Conservation (phyloP, 2,888 invertebrate genomes). For the Zelleria hepariella region DNA sequence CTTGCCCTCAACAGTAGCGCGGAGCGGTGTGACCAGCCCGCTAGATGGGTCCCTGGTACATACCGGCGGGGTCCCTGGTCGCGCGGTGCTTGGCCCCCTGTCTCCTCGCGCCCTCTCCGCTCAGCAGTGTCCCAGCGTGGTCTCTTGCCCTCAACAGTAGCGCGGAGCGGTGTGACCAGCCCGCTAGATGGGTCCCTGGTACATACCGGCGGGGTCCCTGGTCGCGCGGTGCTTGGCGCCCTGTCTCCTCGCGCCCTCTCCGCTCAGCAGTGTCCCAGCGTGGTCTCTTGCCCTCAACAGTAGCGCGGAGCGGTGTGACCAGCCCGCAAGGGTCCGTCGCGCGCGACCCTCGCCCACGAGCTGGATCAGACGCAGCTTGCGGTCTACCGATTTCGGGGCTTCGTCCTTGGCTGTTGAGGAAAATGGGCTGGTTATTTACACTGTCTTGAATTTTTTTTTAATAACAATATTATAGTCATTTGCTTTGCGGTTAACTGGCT, state of each 20-base stretch:
- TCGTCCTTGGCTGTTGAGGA: conserved; percentile 64
- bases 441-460: no score
- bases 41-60: no score
- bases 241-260: conserved; percentile 40
- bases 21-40: no score
- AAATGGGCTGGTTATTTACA: no score
- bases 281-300: conserved; percentile 86
- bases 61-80: no score
- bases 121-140: conserved; percentile 79
- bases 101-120: neutral
- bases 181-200: no score
- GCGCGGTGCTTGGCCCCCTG: neutral
- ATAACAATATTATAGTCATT: no score
- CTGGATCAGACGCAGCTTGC: conserved; percentile 81
- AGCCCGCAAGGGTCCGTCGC: conserved; percentile 82
- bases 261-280: conserved; percentile 83
- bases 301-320: conserved; percentile 83
- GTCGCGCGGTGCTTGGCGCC: conserved; percentile 21
- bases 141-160: conserved; percentile 84
- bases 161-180: no score
- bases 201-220: conserved; percentile 12
- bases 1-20: no score
- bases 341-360: conserved; percentile 83
- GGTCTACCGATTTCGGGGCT: conserved; percentile 73
- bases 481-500: no score